Base-by-base conservation (phyloP, 2,797 vertebrate genomes). In the Pipistrellus kuhlii region DNA sequence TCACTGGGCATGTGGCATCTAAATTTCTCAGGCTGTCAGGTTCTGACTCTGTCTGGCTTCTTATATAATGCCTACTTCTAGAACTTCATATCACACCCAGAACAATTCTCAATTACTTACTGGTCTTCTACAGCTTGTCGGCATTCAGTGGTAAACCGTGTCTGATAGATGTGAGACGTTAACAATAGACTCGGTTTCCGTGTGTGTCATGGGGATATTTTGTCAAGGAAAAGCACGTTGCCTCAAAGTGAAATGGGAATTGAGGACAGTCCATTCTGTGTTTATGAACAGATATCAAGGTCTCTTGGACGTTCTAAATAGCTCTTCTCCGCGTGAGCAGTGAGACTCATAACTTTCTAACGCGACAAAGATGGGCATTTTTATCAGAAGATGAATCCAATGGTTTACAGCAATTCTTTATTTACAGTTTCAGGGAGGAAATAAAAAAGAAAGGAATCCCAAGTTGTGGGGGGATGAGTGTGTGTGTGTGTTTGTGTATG, bases 271-370 rank as follows among this genome's bases (percentile, higher is more conserved):
- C 66, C 8, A 15, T 86, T 75, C 23, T 48, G 18, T 48, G 21
- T 92, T 87, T 87, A 59, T 55, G 35, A 68, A 44, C 14, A 90
- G n/a, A 92, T 90, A 84, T 72, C 35, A 75, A 71, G 41, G 41
- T 78, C 44, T 90, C 55, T 77, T 69, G 76, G 80, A 30, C 51
- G 78, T 71, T n/a, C 78, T 57, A n/a, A 76, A 90, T 71, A 73
- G 30, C 32, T 59, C 14, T 85, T 87, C 88, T 86, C 8, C 14
- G 57, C 85, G 9, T 64, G 25, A 80, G 32, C 62, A 82, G 35
- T 94, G 32, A 89, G 41, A 88, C n/a, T 93, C 88, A 32, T 76
- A 91, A 75, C 3, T 88, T 78, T 62, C 13, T 73, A 81, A 86
- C 8, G 55, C 5, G 12, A 72, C 5, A 83, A n/a, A 82, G 14